phyloP scores from a whole-genome alignment of 1,140 invertebrate species.

The Drosophila quadrilineata region DNA sequence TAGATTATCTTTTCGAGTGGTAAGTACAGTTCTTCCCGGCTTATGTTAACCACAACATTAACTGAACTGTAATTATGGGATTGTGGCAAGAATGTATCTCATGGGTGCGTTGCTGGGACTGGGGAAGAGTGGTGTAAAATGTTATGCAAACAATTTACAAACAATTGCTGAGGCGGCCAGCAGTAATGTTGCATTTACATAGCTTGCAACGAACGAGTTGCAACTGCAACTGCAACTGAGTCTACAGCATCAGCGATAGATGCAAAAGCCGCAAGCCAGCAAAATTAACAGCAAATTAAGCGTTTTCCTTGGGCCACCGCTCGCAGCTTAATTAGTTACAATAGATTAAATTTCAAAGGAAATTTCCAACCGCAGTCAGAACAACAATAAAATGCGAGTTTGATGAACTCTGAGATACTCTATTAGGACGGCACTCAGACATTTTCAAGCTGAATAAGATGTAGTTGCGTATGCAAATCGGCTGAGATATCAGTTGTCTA shows the following conservation, averaged over 20 bases:
- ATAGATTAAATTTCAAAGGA: conserved; percentile 79
- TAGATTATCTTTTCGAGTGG: too few relatives aligned
- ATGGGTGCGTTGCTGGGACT: conserved; percentile 17
- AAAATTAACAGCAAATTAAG: conserved; percentile 77
- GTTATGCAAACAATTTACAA: conserved; percentile 73
- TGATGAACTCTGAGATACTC: too few relatives aligned
- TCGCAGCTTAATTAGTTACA: conserved; percentile 72
- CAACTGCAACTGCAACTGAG: background rate
- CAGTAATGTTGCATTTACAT: background rate
- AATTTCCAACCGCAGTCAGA: conserved; percentile 59
- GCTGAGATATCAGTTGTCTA: too few relatives aligned
- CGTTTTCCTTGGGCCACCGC: conserved; percentile 45
- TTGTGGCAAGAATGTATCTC: conserved; percentile 36
- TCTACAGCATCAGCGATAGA: conserved; percentile 33
- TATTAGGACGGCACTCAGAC: too few relatives aligned
- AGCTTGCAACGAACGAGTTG: background rate
- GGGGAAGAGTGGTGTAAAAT: conserved; percentile 59
- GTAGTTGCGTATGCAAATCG: too few relatives aligned
- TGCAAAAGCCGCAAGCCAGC: conserved; percentile 60
- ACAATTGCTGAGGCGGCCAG: conserved; percentile 21
- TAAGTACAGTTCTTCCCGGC: conserved; percentile 10
- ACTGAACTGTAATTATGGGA: conserved; percentile 16
- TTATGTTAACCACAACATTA: conserved; percentile 6
- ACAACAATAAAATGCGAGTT: too few relatives aligned
- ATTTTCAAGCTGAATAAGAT: too few relatives aligned